Evolutionary conservation across 2,888 invertebrate species (phyloP).

Genomic region (Pollenia griseotomentosa): DNA sequence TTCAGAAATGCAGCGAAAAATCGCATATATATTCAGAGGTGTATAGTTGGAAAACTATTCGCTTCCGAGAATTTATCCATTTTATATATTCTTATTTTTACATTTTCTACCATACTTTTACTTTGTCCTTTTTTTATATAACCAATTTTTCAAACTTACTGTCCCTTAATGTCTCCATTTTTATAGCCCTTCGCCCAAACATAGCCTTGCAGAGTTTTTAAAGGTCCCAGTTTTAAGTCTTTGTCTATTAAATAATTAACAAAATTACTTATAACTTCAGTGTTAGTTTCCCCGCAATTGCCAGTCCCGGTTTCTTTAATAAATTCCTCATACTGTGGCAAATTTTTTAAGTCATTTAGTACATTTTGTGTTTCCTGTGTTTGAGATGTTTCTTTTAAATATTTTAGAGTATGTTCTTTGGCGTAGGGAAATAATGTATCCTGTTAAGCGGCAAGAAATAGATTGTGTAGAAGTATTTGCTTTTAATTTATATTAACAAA

Average conservation of each 20-base stretch:
- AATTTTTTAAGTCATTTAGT: slow-evolving; percentile 87
- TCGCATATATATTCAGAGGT: no score
- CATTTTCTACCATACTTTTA: no score
- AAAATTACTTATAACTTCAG: slow-evolving; percentile 85
- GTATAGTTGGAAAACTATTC: neutral
- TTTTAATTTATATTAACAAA: neutral
- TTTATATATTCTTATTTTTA: neutral
- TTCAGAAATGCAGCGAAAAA: no score
- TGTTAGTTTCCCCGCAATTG: neutral
- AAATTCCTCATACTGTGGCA: slow-evolving; percentile 75
- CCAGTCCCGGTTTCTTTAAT: neutral
- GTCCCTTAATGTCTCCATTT: slow-evolving; percentile 91
- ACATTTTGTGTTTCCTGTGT: slow-evolving; percentile 88
- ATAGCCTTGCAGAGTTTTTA: slow-evolving; percentile 95
- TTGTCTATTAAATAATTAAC: slow-evolving; percentile 92
- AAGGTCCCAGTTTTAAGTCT: slow-evolving; percentile 91
- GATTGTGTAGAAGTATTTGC: neutral
- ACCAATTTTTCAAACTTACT: no score
- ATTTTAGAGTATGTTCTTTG: slow-evolving; percentile 89
- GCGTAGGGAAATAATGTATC: slow-evolving; percentile 92
- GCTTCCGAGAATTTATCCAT: neutral
- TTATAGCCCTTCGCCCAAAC: slow-evolving; percentile 95
- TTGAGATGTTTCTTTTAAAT: slow-evolving; percentile 90
- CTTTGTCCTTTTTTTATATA: no score
- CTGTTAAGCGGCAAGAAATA: slow-evolving; percentile 84